A percentile compares a stretch with the other conserved stretches of the same genome.
These are phyloP conservation scores for Oreotrochilus melanogaster DNA, from an alignment of 2,113 vertebrate species.

Conservation along the genomic window DNA sequence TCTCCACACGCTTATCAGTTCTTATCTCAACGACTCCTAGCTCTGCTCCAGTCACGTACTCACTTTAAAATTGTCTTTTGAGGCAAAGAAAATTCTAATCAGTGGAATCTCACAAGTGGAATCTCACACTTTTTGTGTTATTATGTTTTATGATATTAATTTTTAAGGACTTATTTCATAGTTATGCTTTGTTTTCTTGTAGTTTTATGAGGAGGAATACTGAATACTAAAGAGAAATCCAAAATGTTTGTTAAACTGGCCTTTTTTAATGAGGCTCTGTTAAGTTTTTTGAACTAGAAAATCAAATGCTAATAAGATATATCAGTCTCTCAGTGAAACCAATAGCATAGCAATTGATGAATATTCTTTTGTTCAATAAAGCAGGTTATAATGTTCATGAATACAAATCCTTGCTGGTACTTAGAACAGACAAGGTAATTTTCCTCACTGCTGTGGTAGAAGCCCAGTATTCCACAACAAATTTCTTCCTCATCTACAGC, in stretches of 20 bases:
- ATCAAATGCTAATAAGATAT: slow-evolving; percentile 46
- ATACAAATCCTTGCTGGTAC: neutral
- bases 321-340: slow-evolving; percentile 38
- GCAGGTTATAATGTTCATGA: slow-evolving; percentile 36
- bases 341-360: slow-evolving; percentile 62
- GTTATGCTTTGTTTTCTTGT: neutral
- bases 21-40: too few species aligned
- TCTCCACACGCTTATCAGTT: too few species aligned
- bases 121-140: too few species aligned
- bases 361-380: slow-evolving; percentile 47
- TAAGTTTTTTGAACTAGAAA: slow-evolving; percentile 37
- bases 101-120: neutral
- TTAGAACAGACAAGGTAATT: neutral
- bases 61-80: too few species aligned
- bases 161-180: neutral
- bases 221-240: neutral
- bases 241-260: neutral
- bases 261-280: neutral
- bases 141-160: neutral
- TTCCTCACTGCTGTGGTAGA: neutral
- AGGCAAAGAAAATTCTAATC: too few species aligned
- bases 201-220: neutral
- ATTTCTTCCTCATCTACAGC: neutral
- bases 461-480: neutral
- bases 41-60: too few species aligned